A percentile compares a stretch with the other conserved stretches of the same genome.
Conservation (phyloP, 1,140 invertebrate genomes). For the Trialeurodes vaporariorum region DNA sequence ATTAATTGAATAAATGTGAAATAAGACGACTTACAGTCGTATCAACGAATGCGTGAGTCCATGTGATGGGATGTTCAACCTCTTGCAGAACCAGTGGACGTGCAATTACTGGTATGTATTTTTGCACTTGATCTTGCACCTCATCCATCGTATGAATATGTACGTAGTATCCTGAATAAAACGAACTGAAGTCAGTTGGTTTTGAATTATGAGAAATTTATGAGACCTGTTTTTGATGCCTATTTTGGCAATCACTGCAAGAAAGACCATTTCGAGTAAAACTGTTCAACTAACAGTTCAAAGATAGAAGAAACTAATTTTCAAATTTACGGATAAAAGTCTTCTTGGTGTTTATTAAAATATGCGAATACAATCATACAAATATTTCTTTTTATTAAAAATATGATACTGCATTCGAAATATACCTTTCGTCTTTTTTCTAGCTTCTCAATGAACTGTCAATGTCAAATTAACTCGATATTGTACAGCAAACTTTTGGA, state of each 20-base stretch:
- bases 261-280: neutral
- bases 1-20: too few species aligned
- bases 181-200: constrained; percentile 21
- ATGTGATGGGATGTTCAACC: constrained; percentile 63
- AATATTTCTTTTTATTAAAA: too few species aligned
- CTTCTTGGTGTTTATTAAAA: too few species aligned
- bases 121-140: constrained; percentile 83
- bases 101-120: constrained; percentile 83
- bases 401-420: too few species aligned
- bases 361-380: too few species aligned
- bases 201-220: neutral
- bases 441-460: too few species aligned
- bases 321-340: too few species aligned
- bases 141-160: constrained; percentile 88
- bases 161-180: constrained; percentile 79
- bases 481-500: too few species aligned
- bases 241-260: neutral
- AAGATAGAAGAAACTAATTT: too few species aligned
- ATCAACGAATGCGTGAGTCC: constrained; percentile 82
- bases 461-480: too few species aligned
- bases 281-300: too few species aligned
- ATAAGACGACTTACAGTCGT: constrained; percentile 47
- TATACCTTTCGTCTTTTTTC: too few species aligned
- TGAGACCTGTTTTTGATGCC: neutral
- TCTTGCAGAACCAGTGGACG: constrained; percentile 69